A percentile compares a stretch with the other conserved stretches of the same genome.
Conservation (phyloP, 1,140 invertebrate species). For the Heliothis virescens region DNA sequence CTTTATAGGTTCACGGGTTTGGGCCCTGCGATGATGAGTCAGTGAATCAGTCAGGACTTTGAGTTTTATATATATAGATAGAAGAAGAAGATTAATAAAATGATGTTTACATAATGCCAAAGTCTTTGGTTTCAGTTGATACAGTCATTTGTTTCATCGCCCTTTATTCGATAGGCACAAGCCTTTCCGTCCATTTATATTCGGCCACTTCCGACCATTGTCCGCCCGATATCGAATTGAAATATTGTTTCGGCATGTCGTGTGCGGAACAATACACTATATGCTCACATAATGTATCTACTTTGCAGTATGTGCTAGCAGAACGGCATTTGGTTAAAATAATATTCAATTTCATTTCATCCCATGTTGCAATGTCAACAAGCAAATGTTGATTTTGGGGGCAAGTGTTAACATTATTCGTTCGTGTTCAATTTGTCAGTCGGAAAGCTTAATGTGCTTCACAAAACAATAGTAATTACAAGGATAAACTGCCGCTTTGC, state of each 20-base stretch:
- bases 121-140: constrained; percentile 48
- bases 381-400: constrained; percentile 56
- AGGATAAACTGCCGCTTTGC: constrained; percentile 50
- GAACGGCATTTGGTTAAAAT: constrained; percentile 48
- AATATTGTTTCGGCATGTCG: constrained; percentile 80
- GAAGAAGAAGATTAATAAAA: too few species aligned
- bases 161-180: constrained; percentile 76
- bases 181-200: constrained; percentile 82
- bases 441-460: constrained; percentile 47
- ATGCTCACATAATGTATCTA: constrained; percentile 56
- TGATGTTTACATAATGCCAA: constrained; percentile 16
- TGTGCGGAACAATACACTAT: constrained; percentile 66
- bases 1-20: too few species aligned
- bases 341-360: constrained; percentile 52
- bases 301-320: constrained; percentile 46
- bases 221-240: constrained; percentile 80
- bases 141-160: constrained; percentile 63
- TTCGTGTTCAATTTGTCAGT: constrained; percentile 54
- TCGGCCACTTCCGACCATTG: constrained; percentile 80
- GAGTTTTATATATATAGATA: too few species aligned
- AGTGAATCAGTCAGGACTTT: too few species aligned
- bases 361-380: constrained; percentile 48
- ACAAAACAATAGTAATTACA: constrained; percentile 54
- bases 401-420: constrained; percentile 57
- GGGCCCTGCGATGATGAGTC: too few species aligned